These are phyloP conservation scores for Callyntrura sp. DNA, from an alignment of 2,888 invertebrate genomes.

Conservation along the genomic window DNA sequence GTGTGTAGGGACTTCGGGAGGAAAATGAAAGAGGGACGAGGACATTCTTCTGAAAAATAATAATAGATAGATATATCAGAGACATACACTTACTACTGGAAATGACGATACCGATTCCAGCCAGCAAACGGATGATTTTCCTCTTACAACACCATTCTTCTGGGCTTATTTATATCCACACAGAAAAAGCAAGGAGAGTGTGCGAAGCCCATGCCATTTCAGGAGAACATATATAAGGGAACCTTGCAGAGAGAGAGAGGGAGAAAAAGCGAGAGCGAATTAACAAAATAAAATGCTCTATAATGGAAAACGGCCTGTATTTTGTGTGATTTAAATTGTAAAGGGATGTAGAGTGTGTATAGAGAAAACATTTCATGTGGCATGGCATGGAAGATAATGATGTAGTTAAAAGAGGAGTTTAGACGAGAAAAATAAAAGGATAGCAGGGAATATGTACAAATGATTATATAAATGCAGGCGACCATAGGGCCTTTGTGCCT, in stretches of 20 bases:
- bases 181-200: slow-evolving; percentile 3
- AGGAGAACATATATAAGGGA: not conserved
- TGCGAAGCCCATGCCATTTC: slow-evolving; percentile 7
- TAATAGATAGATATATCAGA: slow-evolving; percentile 62
- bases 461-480: not conserved
- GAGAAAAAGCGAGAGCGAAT: too few relatives aligned
- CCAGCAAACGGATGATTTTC: slow-evolving; percentile 45
- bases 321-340: not conserved
- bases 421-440: not conserved
- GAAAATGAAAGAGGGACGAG: slow-evolving; percentile 59
- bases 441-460: not conserved
- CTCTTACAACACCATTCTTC: slow-evolving; percentile 29
- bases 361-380: slow-evolving; percentile 30
- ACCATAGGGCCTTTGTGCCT: too few relatives aligned
- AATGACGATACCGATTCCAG: slow-evolving; percentile 52
- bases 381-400: slow-evolving; percentile 19
- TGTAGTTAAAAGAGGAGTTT: slow-evolving; percentile 38
- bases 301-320: too few relatives aligned
- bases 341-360: too few relatives aligned
- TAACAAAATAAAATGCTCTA: slow-evolving; percentile 5
- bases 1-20: slow-evolving; percentile 6
- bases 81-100: slow-evolving; percentile 56
- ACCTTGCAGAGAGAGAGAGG: too few relatives aligned
- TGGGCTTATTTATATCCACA: slow-evolving; percentile 14
- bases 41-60: slow-evolving; percentile 62